Evolutionary conservation across 2,888 invertebrate genomes (phyloP), one percentile per base, ranked within the genome.

Genomic region (Muscina levida): DNA sequence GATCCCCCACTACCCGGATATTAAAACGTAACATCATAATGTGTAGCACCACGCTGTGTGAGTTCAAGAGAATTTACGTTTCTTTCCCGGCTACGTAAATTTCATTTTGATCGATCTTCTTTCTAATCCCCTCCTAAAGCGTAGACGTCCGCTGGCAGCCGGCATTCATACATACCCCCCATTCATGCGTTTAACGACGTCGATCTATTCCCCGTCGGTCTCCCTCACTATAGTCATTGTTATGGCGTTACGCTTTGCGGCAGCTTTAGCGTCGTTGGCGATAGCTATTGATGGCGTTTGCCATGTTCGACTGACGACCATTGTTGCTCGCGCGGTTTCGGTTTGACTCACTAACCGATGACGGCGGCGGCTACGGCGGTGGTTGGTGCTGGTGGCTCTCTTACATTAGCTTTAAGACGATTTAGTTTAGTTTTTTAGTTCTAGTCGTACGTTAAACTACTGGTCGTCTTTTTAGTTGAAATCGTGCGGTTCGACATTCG

Each of bases 391-490:
- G 74, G 42, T 77, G 62, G 62, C 70, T 79, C 79, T 75, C 79
- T 84, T 85, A 76, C 82, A 85, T 85, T 85, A 85, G 85, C 85
- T 87, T 85, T 85, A 76, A 86, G 85, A 84, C 86, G 85, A 88
- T 88, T 87, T 87, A 85, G 86, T 84, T 88, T 86, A 88, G 88
- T 88, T 88, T 86, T 86, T 86, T 87, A 85, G 86, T 88, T 88
- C 88, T 87, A 88, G 86, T 86, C 87, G 88, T 85, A 82, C 85
- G 70, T 75, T 73, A 67, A 72, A 75, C 71, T 79, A 67, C 72
- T 19, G 37, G 24, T 46, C 24, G 42, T 31, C 56, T 15, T 19
- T 53, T 17, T 24, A n/a, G 22, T 53, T 42, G 42, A 37, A 17
- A 15, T 42, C 48, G 48, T 67, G 48, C 48, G 2, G n/a, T 37